Evolutionary conservation across 2,797 vertebrate genomes (phyloP).

Genomic region (Lithobates sylvaticus): DNA sequence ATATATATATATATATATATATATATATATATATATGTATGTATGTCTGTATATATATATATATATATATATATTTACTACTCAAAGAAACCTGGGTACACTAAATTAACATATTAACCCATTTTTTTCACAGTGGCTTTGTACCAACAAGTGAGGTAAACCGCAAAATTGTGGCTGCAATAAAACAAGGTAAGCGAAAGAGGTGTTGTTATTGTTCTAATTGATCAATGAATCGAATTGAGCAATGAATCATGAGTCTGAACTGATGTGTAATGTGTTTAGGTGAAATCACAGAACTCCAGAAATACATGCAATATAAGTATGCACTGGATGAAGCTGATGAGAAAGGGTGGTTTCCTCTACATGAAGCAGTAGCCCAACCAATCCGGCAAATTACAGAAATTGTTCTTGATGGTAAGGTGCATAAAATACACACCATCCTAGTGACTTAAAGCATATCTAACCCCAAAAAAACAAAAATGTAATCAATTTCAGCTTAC

Average conservation of each 20-base stretch:
- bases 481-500: too few species aligned
- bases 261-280: slow-evolving; percentile 49
- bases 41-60: too few species aligned
- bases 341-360: slow-evolving; percentile 83
- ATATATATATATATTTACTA: too few species aligned
- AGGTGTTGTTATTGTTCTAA: too few species aligned
- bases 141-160: slow-evolving; percentile 78
- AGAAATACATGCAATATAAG: slow-evolving; percentile 76
- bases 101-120: neutral
- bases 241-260: neutral
- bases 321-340: slow-evolving; percentile 84
- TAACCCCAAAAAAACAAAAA: too few species aligned
- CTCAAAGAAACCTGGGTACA: too few species aligned
- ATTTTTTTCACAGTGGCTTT: slow-evolving; percentile 69
- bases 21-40: too few species aligned
- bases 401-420: slow-evolving; percentile 80
- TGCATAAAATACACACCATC: neutral
- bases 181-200: slow-evolving; percentile 78
- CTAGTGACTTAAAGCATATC: too few species aligned
- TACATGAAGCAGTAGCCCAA: slow-evolving; percentile 81
- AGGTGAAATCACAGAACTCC: slow-evolving; percentile 83
- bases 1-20: too few species aligned
- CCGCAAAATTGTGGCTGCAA: slow-evolving; percentile 79
- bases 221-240: too few species aligned
- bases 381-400: slow-evolving; percentile 83